Conservation (phyloP, 2,888 invertebrate species). For the Eudemis profundana region DNA sequence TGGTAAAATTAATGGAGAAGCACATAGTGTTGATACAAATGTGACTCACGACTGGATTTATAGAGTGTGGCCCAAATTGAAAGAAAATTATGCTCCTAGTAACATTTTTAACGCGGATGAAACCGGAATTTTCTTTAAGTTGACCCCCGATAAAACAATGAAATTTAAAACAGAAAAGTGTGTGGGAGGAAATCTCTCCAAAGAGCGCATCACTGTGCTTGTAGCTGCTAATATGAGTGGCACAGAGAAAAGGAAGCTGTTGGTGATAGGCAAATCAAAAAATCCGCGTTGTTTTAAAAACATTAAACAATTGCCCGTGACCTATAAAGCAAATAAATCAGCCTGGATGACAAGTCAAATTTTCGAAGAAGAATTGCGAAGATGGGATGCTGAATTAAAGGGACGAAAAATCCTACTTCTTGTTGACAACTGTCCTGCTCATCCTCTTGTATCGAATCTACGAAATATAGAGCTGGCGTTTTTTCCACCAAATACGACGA, state of each 20-base stretch:
- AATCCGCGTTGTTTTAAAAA: slow-evolving; percentile 51
- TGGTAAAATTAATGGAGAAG: slow-evolving; percentile 50
- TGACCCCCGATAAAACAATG: slow-evolving; percentile 53
- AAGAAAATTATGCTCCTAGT: slow-evolving; percentile 47
- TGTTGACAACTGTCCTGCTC: slow-evolving; percentile 54
- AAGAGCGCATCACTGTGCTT: slow-evolving; percentile 56
- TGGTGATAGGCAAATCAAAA: slow-evolving; percentile 27
- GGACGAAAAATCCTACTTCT: slow-evolving; percentile 53
- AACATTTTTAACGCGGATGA: slow-evolving; percentile 55
- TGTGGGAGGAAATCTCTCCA: slow-evolving; percentile 53
- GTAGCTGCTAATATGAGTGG: slow-evolving; percentile 58
- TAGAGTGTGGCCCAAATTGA: slow-evolving; percentile 49
- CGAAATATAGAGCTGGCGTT: slow-evolving; percentile 55
- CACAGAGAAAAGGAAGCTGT: slow-evolving; percentile 48
- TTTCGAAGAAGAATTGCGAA: slow-evolving; percentile 50
- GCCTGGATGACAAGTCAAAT: slow-evolving; percentile 54
- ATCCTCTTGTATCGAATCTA: slow-evolving; percentile 49
- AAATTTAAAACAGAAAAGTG: slow-evolving; percentile 56
- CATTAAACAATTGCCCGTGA: slow-evolving; percentile 54
- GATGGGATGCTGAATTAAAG: slow-evolving; percentile 51
- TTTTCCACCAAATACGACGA: slow-evolving; percentile 56
- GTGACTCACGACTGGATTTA: slow-evolving; percentile 47
- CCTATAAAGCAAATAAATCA: slow-evolving; percentile 52
- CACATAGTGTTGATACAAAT: slow-evolving; percentile 48
- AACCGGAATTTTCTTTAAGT: slow-evolving; percentile 54